A percentile compares a stretch with the other conserved stretches of the same genome.
Conservation (phyloP, 2,113 vertebrate species). For the Grantiella picta region DNA sequence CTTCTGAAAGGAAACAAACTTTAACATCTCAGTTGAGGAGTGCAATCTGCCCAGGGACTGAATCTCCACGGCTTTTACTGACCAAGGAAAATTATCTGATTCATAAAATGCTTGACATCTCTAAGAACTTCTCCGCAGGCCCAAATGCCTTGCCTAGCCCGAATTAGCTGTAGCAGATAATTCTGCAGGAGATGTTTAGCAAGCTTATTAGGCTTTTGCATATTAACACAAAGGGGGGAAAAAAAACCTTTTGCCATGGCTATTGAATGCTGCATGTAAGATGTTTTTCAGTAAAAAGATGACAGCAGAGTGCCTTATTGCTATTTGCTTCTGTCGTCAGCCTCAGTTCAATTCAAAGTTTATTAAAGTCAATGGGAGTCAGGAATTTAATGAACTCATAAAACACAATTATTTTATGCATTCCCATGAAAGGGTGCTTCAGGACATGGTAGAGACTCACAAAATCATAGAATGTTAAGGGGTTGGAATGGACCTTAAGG, state of each 20-base stretch:
- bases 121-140: constrained; percentile 7
- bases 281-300: background rate
- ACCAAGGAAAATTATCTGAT: constrained; percentile 38
- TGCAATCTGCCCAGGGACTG: constrained; percentile 8
- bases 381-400: background rate
- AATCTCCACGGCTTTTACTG: constrained; percentile 16
- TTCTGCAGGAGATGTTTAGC: constrained; percentile 20
- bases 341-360: background rate
- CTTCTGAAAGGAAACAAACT: constrained; percentile 29
- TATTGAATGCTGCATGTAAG: background rate
- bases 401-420: background rate
- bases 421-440: background rate
- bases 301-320: background rate
- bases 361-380: background rate
- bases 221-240: background rate
- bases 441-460: background rate
- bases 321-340: background rate
- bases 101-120: constrained; percentile 28
- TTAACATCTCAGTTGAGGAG: constrained; percentile 20
- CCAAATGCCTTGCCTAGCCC: background rate
- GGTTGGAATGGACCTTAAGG: background rate
- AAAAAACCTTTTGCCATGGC: background rate
- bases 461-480: background rate
- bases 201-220: background rate
- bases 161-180: background rate